Conservation (phyloP, 1,140 invertebrate species). For the Trichoplusia ni region DNA sequence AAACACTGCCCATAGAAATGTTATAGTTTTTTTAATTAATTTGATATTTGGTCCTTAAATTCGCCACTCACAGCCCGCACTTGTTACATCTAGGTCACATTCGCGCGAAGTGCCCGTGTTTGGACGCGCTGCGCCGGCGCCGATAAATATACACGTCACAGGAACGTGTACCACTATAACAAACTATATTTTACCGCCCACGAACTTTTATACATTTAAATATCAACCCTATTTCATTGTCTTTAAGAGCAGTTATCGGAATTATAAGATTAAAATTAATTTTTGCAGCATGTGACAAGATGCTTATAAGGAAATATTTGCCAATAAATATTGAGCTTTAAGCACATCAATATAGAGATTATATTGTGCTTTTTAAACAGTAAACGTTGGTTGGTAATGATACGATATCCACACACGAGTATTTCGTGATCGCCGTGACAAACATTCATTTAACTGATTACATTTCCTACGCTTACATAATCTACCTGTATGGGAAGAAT, state of each 20-base stretch:
- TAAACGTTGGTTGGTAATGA: constrained; percentile 22
- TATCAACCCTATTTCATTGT: not conserved
- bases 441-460: constrained; percentile 52
- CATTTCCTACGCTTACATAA: constrained; percentile 31
- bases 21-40: too few species aligned
- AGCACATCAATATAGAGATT: not conserved
- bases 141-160: constrained; percentile 74
- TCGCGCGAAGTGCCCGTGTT: constrained; percentile 67
- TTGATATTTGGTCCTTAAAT: constrained; percentile 13
- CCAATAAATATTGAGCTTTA: constrained; percentile 3
- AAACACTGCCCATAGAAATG: too few species aligned
- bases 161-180: constrained; percentile 51
- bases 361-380: not conserved
- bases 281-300: constrained; percentile 14
- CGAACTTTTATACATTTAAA: constrained; percentile 23
- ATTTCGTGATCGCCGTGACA: constrained; percentile 54
- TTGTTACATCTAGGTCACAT: constrained; percentile 68
- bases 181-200: constrained; percentile 22
- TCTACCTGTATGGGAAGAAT: constrained; percentile 9
- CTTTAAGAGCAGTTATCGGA: not conserved
- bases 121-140: constrained; percentile 62
- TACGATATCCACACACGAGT: constrained; percentile 42
- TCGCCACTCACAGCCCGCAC: constrained; percentile 44
- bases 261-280: not conserved
- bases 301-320: constrained; percentile 16